phyloP scores from a whole-genome alignment of 2,888 invertebrate genomes.

The Drosophila kanekoi region DNA sequence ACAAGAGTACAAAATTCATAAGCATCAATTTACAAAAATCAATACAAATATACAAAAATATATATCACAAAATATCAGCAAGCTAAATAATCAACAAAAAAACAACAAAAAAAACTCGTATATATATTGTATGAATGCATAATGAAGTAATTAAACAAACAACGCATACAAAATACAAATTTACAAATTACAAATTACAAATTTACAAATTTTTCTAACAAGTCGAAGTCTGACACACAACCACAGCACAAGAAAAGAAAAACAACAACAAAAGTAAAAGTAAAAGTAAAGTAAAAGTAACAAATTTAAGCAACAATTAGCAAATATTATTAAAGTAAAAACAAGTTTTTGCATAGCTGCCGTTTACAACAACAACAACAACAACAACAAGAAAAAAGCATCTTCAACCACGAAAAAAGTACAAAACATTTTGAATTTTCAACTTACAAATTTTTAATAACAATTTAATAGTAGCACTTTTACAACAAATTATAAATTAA shows the following conservation, averaged over 20 bases:
- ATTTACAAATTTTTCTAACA: conserved; percentile 72
- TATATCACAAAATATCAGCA: conserved; percentile 53
- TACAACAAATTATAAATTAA: conserved; percentile 47
- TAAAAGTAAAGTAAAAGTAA: conserved; percentile 25
- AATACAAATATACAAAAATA: too few relatives aligned
- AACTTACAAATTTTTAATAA: conserved; percentile 65
- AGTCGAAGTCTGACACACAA: conserved; percentile 63
- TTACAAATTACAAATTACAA: conserved; percentile 79
- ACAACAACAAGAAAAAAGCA: conserved; percentile 54
- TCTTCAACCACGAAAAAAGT: conserved; percentile 74
- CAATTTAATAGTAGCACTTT: conserved; percentile 72
- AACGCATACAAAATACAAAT: conserved; percentile 78
- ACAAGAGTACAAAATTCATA: conserved; percentile 77
- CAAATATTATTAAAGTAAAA: conserved; percentile 43
- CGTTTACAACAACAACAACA: conserved; percentile 64
- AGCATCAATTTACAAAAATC: conserved; percentile 56
- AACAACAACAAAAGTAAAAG: conserved; percentile 14
- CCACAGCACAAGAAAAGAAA: conserved; percentile 38
- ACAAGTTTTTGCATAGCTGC: conserved; percentile 60
- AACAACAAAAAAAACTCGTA: conserved; percentile 3
- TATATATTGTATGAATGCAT: background rate
- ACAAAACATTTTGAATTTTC: conserved; percentile 62
- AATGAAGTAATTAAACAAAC: conserved; percentile 51
- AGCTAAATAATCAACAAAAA: conserved; percentile 28
- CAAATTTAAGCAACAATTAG: conserved; percentile 31